Base-by-base conservation (phyloP, 2,797 vertebrate species). In the Anguilla obscura region DNA sequence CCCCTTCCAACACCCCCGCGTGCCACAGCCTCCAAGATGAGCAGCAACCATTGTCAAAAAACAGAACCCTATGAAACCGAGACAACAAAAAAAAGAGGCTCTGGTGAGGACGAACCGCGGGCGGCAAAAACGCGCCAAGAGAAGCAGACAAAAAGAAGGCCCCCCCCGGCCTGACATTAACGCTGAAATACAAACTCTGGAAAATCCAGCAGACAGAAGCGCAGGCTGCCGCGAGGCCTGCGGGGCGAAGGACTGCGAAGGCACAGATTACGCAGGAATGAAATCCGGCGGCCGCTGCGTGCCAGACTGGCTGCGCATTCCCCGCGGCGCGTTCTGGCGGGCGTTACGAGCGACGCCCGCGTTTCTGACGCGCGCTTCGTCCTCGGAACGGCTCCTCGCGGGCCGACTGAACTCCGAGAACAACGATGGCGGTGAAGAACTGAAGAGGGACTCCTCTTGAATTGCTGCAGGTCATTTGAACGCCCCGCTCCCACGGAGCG, bases 21-120 rank as follows among this genome's bases (percentile, higher is more conserved):
- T 85, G 58, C 40, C 71, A 66, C 54, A 56, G 54, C 86, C 54
- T 86, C 83, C 86, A 83, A 85, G 89, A 87, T 40, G 30, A 83
- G n/a, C 66, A 86, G 52, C 74, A 87, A 12, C 50, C 74, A 86
- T 88, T 85, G 82, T 80, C 30, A 7, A n/a, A 66, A 88, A 60
- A 10, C 36, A 63, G 45, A 27, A 87, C n/a, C 30, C 21, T 85
- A 87, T 76, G 18, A 80, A 66, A 86, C 36, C 2, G 45, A 69
- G 45, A 48, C 21, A 33, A 52, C 5, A n/a, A 71, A 1, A 80
- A 80, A 40, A 40, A 40, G 0, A 85, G 10, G 27, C 30, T 30
- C 82, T 52, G 0, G 66, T 36, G 50, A 18, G 69, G 48, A 66
- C 16, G 52, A 84, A 84, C 48, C 50, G n/a, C 30, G 83, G 21